These are phyloP conservation scores for Laterallus jamaicensis DNA, from an alignment of 2,113 vertebrate species.

Conservation along the genomic window DNA sequence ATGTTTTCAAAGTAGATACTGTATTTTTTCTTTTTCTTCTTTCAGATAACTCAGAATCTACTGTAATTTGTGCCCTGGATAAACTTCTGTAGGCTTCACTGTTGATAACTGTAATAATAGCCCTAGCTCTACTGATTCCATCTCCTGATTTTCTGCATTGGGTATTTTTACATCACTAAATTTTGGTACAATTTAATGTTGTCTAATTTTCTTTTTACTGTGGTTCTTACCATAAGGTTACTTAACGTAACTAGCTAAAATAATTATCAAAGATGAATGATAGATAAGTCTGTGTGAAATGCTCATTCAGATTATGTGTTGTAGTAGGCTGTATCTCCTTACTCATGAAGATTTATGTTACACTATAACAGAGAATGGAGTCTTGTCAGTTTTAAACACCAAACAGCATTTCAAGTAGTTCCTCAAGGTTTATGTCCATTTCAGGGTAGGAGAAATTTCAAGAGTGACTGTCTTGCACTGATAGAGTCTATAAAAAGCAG, in stretches of 20 bases:
- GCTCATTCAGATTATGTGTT: background rate
- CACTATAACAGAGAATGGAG: background rate
- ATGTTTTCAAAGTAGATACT: background rate
- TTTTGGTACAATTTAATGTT: background rate
- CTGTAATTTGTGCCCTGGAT: background rate
- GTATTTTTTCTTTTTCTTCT: background rate
- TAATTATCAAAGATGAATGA: background rate
- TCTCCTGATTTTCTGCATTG: background rate
- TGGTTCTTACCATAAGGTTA: background rate
- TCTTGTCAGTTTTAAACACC: background rate
- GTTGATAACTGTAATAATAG: background rate
- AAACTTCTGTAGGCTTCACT: background rate
- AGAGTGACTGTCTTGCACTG: background rate
- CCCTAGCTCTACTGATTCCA: background rate
- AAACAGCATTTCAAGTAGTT: background rate
- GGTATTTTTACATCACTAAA: background rate
- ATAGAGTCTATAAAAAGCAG: background rate
- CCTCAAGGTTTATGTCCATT: background rate
- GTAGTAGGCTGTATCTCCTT: background rate
- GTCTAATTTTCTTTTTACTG: background rate
- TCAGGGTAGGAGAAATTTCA: background rate
- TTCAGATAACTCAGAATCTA: background rate
- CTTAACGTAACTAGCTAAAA: background rate
- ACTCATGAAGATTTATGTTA: background rate
- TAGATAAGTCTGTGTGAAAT: background rate